phyloP scores from a whole-genome alignment of 2,113 vertebrate genomes.

The Passer domesticus region DNA sequence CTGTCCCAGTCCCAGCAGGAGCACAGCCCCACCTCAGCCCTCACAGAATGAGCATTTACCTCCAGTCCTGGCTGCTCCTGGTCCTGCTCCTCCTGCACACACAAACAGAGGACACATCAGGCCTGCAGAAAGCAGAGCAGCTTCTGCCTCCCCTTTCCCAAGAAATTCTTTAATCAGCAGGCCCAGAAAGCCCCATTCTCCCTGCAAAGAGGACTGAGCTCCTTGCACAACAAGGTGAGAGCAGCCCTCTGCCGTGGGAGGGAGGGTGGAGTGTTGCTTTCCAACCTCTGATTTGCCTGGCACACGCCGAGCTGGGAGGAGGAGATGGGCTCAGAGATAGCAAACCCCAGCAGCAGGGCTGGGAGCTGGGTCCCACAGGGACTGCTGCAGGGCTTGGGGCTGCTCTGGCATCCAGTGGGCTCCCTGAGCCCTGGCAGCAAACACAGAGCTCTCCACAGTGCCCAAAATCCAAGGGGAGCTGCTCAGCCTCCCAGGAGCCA shows the following conservation, averaged over 20 bases:
- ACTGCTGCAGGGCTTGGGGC: background rate
- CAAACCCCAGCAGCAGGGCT: background rate
- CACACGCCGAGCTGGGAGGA: background rate
- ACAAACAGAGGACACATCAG: background rate
- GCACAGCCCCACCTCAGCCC: background rate
- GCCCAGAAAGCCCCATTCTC: background rate
- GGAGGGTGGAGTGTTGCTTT: background rate
- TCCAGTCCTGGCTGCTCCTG: constrained; percentile 86
- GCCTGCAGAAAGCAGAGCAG: background rate
- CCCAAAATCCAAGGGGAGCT: background rate
- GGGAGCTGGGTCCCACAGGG: accelerated
- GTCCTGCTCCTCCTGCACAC: constrained; percentile 85
- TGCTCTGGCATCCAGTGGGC: background rate
- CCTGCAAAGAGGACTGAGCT: background rate
- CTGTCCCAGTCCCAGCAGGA: background rate
- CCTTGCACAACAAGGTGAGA: background rate
- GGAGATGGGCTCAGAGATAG: background rate
- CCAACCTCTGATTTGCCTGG: background rate
- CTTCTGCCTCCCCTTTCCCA: background rate
- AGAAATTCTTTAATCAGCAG: accelerated
- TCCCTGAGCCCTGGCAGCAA: background rate
- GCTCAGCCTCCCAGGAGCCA: background rate
- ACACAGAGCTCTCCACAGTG: background rate
- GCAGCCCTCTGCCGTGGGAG: background rate
- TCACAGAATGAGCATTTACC: constrained; percentile 61